These are phyloP conservation scores for Coptodon bakossiorum DNA, from an alignment of 2,113 vertebrate species.

Conservation along the genomic window DNA sequence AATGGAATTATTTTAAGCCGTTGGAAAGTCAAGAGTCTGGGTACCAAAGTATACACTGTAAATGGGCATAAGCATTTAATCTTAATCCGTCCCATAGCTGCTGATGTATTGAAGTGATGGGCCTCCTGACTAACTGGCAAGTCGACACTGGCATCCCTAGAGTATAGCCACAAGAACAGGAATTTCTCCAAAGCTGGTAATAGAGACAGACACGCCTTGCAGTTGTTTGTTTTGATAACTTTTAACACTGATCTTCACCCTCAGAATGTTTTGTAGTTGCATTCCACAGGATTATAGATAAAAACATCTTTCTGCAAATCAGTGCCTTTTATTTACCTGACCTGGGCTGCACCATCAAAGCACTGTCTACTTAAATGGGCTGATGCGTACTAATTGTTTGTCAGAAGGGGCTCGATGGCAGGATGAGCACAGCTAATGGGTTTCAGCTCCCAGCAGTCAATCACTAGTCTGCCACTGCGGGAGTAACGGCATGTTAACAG, in stretches of 20 bases:
- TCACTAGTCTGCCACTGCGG: background rate
- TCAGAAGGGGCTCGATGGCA: slow-evolving; percentile 1
- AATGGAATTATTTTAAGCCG: accelerated
- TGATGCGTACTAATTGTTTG: slow-evolving; percentile 26
- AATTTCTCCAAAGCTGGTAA: background rate
- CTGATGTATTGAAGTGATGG: background rate
- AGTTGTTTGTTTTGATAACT: background rate
- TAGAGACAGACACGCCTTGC: background rate
- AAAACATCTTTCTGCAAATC: slow-evolving; percentile 1
- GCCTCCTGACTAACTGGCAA: background rate
- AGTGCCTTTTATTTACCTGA: slow-evolving; percentile 3
- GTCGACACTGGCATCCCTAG: too few relatives aligned
- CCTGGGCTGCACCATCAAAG: background rate
- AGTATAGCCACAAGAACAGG: background rate
- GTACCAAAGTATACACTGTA: background rate
- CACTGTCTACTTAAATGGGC: slow-evolving; percentile 11
- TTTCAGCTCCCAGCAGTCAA: slow-evolving; percentile 23
- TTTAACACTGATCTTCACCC: background rate
- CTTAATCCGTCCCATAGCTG: background rate
- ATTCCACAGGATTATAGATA: background rate
- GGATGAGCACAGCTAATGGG: slow-evolving; percentile 14
- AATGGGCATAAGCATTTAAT: background rate
- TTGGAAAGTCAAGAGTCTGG: background rate
- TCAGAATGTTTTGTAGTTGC: background rate
- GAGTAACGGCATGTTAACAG: background rate